These are phyloP conservation scores for Drosophila miranda DNA, from an alignment of 1,140 invertebrate genomes.

Conservation along the genomic window DNA sequence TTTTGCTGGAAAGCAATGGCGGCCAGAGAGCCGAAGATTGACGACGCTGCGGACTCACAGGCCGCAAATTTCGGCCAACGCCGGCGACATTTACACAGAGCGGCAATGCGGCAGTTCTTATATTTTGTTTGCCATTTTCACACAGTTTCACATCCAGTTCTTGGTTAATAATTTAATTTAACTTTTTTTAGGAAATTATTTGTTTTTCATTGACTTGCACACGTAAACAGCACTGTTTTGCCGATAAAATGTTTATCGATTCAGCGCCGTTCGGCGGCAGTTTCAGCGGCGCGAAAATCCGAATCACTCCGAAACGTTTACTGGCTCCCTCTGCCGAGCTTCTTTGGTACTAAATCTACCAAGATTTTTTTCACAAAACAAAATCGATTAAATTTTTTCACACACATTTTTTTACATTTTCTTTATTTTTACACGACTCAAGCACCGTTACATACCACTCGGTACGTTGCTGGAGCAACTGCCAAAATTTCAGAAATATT, in stretches of 20 bases:
- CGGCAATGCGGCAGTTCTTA: conserved; percentile 22
- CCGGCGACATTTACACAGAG: conserved; percentile 29
- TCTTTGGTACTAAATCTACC: conserved; percentile 18
- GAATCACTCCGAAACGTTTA: conserved; percentile 50
- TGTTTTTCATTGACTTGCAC: no score
- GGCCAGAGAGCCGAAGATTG: conserved; percentile 73
- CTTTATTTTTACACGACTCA: conserved; percentile 34
- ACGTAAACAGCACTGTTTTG: no score
- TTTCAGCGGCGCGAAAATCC: conserved; percentile 13
- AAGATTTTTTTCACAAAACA: conserved; percentile 75
- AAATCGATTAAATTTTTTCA: conserved; percentile 82
- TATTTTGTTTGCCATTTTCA: background rate
- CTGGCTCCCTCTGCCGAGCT: conserved; percentile 47
- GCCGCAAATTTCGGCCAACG: conserved; percentile 51
- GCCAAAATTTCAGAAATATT: conserved; percentile 54
- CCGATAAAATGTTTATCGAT: conserved; percentile 19
- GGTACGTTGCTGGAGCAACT: no score
- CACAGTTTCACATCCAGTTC: background rate
- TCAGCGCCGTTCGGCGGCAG: conserved; percentile 16
- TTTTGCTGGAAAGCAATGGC: conserved; percentile 79
- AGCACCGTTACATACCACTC: background rate
- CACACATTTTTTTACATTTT: conserved; percentile 69
- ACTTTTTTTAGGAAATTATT: background rate
- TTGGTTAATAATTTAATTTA: conserved; percentile 7
- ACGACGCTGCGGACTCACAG: conserved; percentile 55